Base-by-base conservation (phyloP, 2,113 vertebrate species). In the Xenus cinereus region DNA sequence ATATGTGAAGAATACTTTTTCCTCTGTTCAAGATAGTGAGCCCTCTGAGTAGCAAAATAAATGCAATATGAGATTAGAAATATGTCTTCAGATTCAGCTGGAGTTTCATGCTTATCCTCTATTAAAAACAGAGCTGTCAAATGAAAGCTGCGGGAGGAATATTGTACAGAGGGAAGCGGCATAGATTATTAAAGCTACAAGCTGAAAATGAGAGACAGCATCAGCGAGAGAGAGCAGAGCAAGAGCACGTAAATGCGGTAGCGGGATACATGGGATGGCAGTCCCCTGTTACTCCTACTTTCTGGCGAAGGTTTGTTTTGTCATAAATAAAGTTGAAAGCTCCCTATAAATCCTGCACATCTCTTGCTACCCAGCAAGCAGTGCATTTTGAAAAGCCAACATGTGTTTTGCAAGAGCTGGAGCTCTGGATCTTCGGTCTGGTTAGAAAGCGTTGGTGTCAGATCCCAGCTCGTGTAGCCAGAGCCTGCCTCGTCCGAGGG, bases 91-190 rank as follows among this genome's bases (percentile, higher is more conserved):
- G 73, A 23, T 96, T 84, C 93, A 67, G 90, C 88, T 94, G 83
- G 71, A 91, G 87, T 73, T 95, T 59, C 87, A 21, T 76, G 80
- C 80, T 95, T 95, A 96, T 82, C 90, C 86, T 84, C 88, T 75
- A 56, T 93, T 95, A 84, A 93, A 93, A 96, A 76, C 88, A 93
- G 90, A 94, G 88, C 90, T 97, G 96, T 96, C 92, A 96, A 93
- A 93, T 79, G 86, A 45, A 79, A 96, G 90, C 96, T 94, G 88
- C 83, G 1, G 94, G 86, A 95, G 56, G 76, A 94, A 93, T n/a
- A 69, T 37, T 75, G 76, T 66, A 81, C 73, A 94, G 94, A 68
- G 89, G 74, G 89, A 89, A 93, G 62, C 6, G 56, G 92, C 90
- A 89, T 9, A 91, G 96, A 95, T 95, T 93, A 97, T 95, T 94